Base-by-base conservation (phyloP, 2,888 invertebrate genomes). In the Campoplex capitator region DNA sequence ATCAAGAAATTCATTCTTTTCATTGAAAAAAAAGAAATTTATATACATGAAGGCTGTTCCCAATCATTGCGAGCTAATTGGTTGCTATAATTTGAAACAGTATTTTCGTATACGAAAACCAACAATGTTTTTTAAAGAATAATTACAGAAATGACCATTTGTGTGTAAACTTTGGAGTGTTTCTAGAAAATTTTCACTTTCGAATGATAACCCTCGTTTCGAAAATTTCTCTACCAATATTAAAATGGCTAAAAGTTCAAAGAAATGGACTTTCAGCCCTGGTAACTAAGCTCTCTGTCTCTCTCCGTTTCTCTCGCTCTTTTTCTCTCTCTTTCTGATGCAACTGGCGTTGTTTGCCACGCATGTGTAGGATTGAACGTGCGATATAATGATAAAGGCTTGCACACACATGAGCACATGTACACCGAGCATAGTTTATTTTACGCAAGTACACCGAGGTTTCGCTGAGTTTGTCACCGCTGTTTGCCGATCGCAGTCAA, bases 401-500 rank as follows among this genome's bases (percentile, higher is more conserved):
- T 32, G 35, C 58, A 42, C 38, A 58, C 3, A 23, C 8, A 42
- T 7, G 9, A 28, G 38, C 23, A n/a, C 13, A 23, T 58, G 38
- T 38, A 11, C 1, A 54, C 6, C 2, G 38, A 45, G 32, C 11
- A 35, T 62, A 45, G 18, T 42, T 32, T 28, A 71, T 73, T 56
- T 56, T 56, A 56, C 90, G 90, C 45, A 32, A 65, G 28, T 23
- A 91, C 91, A 89, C 91, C 88, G 89, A 88, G 91, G 89, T 80
- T 51, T 89, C 87, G 83, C 87, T 87, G 90, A 92, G 92, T 93
- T 93, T 92, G 92, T 92, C 91, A 88, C 87, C 89, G 77, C 68
- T 89, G 87, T 88, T 89, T 88, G 88, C 83, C 78, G 85, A 92
- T 92, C 92, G 91, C 91, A 91, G 93, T 93, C 93, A 93, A 94